Evolutionary conservation across 2,888 invertebrate species (phyloP).

Genomic region (Drosophila suboccidentalis): DNA sequence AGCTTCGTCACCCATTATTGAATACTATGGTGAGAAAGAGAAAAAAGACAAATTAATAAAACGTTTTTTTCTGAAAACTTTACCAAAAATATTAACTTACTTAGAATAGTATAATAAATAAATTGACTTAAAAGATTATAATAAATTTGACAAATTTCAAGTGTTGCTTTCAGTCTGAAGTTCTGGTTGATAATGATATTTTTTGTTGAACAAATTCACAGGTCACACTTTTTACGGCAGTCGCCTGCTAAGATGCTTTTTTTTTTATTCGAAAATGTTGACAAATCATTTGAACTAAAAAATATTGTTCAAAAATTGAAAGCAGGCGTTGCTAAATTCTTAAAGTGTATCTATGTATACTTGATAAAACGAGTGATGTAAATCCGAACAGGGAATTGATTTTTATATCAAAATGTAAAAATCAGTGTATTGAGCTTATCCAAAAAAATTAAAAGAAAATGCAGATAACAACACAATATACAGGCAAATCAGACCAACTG

Average conservation of each 20-base stretch:
- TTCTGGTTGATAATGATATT: conserved; percentile 10
- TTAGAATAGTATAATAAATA: not conserved
- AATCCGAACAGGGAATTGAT: too few species aligned
- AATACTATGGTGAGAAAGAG: not conserved
- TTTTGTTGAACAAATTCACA: not conserved
- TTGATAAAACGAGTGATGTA: too few species aligned
- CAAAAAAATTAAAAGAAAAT: too few species aligned
- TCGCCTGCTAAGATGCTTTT: conserved; percentile 6
- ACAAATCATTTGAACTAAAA: not conserved
- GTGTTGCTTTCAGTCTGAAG: conserved; percentile 14
- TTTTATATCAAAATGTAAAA: too few species aligned
- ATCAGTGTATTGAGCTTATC: too few species aligned
- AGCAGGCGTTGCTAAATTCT: not conserved
- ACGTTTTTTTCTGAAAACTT: not conserved
- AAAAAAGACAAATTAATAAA: too few species aligned
- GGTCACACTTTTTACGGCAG: not conserved
- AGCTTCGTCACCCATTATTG: conserved; percentile 7
- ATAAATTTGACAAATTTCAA: not conserved
- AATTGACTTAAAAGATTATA: conserved; percentile 2
- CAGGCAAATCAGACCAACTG: too few species aligned
- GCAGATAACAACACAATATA: too few species aligned
- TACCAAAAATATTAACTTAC: not conserved
- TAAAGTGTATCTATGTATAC: not conserved
- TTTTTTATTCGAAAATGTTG: not conserved
- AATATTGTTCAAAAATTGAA: not conserved